Evolutionary conservation across 2,113 vertebrate genomes (phyloP).

Genomic region (Sinocyclocheilus rhinocerous): DNA sequence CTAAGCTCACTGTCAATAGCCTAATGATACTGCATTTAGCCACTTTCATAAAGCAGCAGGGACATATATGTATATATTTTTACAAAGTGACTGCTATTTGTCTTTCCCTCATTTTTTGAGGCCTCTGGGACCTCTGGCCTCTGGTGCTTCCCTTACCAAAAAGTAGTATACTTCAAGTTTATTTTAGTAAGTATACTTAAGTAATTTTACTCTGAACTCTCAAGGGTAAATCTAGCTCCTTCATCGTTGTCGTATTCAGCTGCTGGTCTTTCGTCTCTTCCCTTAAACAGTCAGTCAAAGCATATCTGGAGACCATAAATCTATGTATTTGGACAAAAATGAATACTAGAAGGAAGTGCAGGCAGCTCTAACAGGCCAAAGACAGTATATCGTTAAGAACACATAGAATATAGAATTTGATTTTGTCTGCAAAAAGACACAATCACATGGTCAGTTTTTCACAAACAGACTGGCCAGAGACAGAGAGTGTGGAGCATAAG

Average conservation of each 20-base stretch:
- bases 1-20: not conserved
- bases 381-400: not conserved
- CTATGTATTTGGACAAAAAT: not conserved
- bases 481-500: slow-evolving; percentile 5
- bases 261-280: not conserved
- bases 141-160: no score
- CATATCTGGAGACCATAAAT: not conserved
- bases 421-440: not conserved
- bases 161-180: no score
- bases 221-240: not conserved
- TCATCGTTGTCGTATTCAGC: no score
- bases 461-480: not conserved
- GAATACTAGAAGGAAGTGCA: not conserved
- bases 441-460: not conserved
- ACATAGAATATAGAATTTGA: not conserved
- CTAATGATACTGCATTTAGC: not conserved
- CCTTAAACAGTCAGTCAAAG: not conserved
- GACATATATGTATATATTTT: not conserved
- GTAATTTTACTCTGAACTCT: slow-evolving; percentile 1
- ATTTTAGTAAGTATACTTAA: no score
- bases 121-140: not conserved
- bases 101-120: slow-evolving; percentile 2
- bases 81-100: no score
- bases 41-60: not conserved
- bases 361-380: not conserved